Evolutionary conservation across 2,888 invertebrate genomes (phyloP), one percentile per base, ranked within the genome.

Genomic region (Steromphala cineraria): DNA sequence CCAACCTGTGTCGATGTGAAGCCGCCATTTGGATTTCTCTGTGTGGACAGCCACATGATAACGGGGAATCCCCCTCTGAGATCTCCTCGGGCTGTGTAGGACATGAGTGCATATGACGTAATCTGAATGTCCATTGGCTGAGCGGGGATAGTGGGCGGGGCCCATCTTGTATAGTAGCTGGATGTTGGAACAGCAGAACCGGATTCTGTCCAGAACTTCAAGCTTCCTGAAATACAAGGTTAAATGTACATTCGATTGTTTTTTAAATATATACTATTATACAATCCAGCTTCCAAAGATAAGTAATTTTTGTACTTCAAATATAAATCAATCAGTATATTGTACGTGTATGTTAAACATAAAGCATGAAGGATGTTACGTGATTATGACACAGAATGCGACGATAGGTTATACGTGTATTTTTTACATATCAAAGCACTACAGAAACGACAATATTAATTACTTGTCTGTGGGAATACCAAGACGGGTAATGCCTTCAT

Each of bases 1-100:
- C 46, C 15, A 84, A 93, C 93, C 90, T 94, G 93, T 46, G 93
- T 93, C 8, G 93, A 93, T 4, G 88, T 83, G 84, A 92, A 94
- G 0, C 93, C 91, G 5, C 94, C 94, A 52, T 88, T 81, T 4
- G 91, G 89, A 79, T 92, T 91, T 77, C 91, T 86, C 82, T 93
- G 91, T 5, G 85, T 80, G 4, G 90, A 87, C 67, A 94, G 80
- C 93, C 93, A 93, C 78, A 89, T 90, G 17, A 92, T 85, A 40
- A 93, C 88, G n/a, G 86, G 86, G 8, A 91, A 55, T 4, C 88
- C 90, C 52, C 87, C 88, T 2, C 84, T 67, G 3, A 88, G 55
- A 36, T 89, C 82, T 13, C 84, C 80, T 4, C 84, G 80, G 0
- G 83, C 75, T 0, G 90, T 83, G 67, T 89, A 88, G 3, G 86